Percentiles rank a stretch among this genome's conserved stretches.
phyloP scores from a whole-genome alignment of 2,797 vertebrate species.

The Tragopan temminckii region DNA sequence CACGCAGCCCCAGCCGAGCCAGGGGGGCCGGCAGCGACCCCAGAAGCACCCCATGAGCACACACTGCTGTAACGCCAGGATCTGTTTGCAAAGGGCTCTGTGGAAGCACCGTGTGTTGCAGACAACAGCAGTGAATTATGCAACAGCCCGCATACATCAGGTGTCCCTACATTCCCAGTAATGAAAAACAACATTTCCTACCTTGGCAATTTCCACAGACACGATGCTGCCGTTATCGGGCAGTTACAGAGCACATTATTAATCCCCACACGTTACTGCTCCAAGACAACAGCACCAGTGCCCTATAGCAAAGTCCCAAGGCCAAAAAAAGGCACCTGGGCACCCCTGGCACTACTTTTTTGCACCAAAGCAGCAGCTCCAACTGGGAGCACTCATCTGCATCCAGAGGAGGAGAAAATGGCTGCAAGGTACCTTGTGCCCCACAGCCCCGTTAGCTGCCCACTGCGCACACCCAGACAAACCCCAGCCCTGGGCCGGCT shows the following conservation, averaged over 20 bases:
- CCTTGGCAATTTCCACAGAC: neutral
- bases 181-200: neutral
- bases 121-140: neutral
- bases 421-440: neutral
- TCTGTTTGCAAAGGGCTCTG: neutral
- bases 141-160: fast-evolving
- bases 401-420: neutral
- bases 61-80: fast-evolving
- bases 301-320: fast-evolving
- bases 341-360: fast-evolving
- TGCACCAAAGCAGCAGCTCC: fast-evolving
- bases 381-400: fast-evolving
- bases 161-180: fast-evolving
- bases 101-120: neutral
- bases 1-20: no score
- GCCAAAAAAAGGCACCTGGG: fast-evolving
- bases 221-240: fast-evolving
- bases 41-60: no score
- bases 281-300: neutral
- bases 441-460: neutral
- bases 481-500: neutral
- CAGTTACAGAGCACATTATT: neutral
- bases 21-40: no score
- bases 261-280: fast-evolving
- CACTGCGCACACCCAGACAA: neutral